Percentiles rank a stretch among this genome's conserved stretches.
phyloP scores from a whole-genome alignment of 1,140 invertebrate genomes.

The Liolophura sinensis region DNA sequence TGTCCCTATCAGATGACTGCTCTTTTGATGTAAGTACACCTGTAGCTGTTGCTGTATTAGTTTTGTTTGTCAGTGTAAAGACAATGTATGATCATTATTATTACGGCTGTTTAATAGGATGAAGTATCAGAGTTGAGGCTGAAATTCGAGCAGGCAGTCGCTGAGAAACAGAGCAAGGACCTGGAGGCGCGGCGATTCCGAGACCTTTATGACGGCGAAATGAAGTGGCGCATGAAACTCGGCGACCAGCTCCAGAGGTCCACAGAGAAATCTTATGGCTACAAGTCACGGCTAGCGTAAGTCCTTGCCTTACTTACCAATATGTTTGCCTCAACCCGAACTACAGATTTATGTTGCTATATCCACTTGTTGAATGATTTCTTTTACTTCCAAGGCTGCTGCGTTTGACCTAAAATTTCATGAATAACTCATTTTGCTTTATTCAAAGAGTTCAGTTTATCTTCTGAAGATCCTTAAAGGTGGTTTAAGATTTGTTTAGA shows the following conservation, averaged over 20 bases:
- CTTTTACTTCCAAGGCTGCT: not conserved
- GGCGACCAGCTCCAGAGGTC: conserved; percentile 38
- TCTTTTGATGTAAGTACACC: too few species aligned
- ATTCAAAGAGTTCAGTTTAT: too few species aligned
- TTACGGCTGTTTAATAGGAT: conserved; percentile 24
- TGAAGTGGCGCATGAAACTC: conserved; percentile 45
- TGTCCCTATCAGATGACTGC: too few species aligned
- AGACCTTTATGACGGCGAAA: conserved; percentile 50
- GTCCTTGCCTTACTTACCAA: conserved; percentile 7
- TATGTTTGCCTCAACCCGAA: not conserved
- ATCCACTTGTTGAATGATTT: not conserved
- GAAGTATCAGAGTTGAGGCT: conserved; percentile 39
- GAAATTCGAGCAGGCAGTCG: conserved; percentile 39
- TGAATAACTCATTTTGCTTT: too few species aligned
- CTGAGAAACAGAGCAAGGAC: conserved; percentile 42
- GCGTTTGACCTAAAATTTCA: too few species aligned
- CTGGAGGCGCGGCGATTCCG: conserved; percentile 39
- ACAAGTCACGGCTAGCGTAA: conserved; percentile 40
- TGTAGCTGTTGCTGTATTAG: not conserved
- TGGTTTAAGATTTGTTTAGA: too few species aligned
- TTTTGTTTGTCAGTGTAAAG: not conserved
- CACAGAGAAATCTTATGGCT: conserved; percentile 35
- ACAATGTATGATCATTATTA: not conserved
- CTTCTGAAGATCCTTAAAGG: too few species aligned
- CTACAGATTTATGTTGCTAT: not conserved